Conservation (phyloP, 2,113 vertebrate species). For the Abramis brama region DNA sequence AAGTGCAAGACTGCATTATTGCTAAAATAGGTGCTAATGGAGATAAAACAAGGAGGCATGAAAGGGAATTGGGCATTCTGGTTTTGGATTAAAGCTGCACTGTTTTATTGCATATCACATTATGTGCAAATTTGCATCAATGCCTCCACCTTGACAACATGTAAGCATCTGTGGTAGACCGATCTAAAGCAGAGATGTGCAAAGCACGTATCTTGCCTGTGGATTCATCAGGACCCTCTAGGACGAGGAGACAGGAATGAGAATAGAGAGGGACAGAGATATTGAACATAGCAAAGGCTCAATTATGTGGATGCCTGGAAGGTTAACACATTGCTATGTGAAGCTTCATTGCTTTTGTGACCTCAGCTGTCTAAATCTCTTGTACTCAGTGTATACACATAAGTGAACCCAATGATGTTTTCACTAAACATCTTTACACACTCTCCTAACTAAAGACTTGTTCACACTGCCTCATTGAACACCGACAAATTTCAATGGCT, state of each 20-base stretch:
- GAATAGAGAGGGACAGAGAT: conserved; percentile 52
- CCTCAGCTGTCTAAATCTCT: conserved; percentile 10
- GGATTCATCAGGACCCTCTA: conserved; percentile 7
- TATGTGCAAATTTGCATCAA: neutral
- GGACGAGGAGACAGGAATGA: neutral
- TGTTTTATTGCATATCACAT: neutral
- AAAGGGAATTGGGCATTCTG: neutral
- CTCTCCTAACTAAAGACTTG: neutral
- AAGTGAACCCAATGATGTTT: neutral
- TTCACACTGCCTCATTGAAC: neutral
- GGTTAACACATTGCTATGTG: conserved; percentile 33
- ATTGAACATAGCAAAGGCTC: conserved; percentile 36
- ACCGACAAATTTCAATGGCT: neutral
- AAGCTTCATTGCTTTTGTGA: conserved; percentile 6
- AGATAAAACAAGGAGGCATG: neutral
- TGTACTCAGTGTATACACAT: neutral
- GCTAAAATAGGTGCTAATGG: neutral
- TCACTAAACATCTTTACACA: conserved; percentile 20
- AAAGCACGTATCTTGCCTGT: neutral
- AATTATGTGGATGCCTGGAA: conserved; percentile 40
- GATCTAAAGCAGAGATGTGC: neutral
- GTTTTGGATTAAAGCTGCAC: neutral
- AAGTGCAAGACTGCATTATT: neutral
- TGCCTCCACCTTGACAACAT: neutral
- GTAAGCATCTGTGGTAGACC: neutral